Conservation (phyloP, 2,888 invertebrate species). For the Drosophila hawaiiensis region DNA sequence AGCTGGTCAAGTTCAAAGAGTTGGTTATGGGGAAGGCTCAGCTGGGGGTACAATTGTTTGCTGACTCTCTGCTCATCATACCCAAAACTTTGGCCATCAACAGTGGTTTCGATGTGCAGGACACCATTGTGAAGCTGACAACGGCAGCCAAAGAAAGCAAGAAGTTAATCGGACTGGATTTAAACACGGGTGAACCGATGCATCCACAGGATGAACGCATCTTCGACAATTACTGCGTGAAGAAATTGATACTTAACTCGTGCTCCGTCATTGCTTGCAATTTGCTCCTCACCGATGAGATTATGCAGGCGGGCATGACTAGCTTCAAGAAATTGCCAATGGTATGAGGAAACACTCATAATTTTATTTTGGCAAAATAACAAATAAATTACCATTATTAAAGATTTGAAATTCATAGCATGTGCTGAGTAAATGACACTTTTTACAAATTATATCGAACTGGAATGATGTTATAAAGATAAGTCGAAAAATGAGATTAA, state of each 20-base stretch:
- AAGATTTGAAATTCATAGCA: background rate
- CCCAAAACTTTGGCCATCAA: conserved; percentile 97
- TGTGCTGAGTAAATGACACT: background rate
- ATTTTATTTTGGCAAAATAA: background rate
- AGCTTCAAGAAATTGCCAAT: conserved; percentile 88
- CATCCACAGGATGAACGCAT: conserved; percentile 94
- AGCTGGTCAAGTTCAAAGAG: conserved; percentile 92
- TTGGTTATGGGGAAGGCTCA: conserved; percentile 94
- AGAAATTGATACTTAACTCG: conserved; percentile 97
- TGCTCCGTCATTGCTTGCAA: conserved; percentile 99
- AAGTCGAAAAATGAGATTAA: background rate
- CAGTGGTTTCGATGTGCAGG: conserved; percentile 97
- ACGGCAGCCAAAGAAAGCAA: conserved; percentile 91
- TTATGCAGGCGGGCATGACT: conserved; percentile 99
- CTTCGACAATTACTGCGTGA: conserved; percentile 97
- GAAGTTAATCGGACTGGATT: conserved; percentile 94
- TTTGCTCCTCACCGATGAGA: conserved; percentile 98
- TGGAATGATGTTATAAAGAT: background rate
- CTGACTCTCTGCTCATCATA: conserved; percentile 96
- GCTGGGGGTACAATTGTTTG: conserved; percentile 96
- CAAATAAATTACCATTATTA: background rate
- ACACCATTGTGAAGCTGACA: conserved; percentile 96
- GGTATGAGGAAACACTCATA: background rate
- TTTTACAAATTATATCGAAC: background rate
- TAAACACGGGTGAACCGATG: conserved; percentile 95